A percentile compares a stretch with the other conserved stretches of the same genome.
These are phyloP conservation scores for Ips nitidus DNA, from an alignment of 1,140 invertebrate genomes.

Conservation along the genomic window DNA sequence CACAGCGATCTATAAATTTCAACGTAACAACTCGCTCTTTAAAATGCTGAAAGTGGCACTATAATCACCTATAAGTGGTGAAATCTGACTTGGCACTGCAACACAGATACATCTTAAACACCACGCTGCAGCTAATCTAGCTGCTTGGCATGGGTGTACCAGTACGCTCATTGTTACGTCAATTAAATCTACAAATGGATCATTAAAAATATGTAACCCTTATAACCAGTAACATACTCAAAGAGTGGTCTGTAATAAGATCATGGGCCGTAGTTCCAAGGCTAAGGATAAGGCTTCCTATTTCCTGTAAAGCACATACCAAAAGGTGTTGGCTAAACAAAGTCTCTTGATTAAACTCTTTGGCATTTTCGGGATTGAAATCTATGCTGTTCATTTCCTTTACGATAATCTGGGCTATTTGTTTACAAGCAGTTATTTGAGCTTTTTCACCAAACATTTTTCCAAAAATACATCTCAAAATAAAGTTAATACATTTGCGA, in stretches of 20 bases:
- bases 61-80: conserved; percentile 70
- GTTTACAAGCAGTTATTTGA: conserved; percentile 92
- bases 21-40: not conserved
- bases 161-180: conserved; percentile 73
- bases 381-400: conserved; percentile 95
- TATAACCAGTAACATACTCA: conserved; percentile 60
- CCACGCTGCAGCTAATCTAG: conserved; percentile 91
- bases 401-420: conserved; percentile 87
- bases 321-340: conserved; percentile 92
- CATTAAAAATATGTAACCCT: not conserved
- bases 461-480: conserved; percentile 87
- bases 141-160: conserved; percentile 90
- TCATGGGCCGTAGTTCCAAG: conserved; percentile 91
- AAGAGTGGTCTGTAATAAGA: conserved; percentile 80
- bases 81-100: conserved; percentile 90
- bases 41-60: not conserved
- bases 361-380: conserved; percentile 86
- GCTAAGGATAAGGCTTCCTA: conserved; percentile 80
- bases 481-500: conserved; percentile 95
- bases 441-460: conserved; percentile 95
- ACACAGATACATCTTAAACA: conserved; percentile 89
- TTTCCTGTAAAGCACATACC: conserved; percentile 92
- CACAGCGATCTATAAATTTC: conserved; percentile 67
- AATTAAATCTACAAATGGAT: conserved; percentile 52
- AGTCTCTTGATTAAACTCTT: conserved; percentile 86